Evolutionary conservation across 2,113 vertebrate genomes (phyloP).

Genomic region (Polypterus senegalus): DNA sequence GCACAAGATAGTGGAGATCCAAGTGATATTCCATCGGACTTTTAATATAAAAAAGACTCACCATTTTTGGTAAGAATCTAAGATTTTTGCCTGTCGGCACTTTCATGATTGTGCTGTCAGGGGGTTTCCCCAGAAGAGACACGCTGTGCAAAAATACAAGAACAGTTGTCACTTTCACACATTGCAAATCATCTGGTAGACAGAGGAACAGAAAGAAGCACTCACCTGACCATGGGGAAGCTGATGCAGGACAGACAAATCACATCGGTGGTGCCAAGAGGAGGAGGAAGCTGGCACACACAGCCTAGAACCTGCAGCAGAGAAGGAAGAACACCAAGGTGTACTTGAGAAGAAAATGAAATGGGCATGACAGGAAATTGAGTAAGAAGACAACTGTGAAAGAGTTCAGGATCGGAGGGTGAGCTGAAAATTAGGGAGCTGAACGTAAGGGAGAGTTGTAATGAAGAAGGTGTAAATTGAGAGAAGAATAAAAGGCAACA

Average conservation of each 20-base stretch:
- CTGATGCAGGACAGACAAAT: conserved; percentile 19
- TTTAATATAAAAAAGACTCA: not conserved
- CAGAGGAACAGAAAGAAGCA: not conserved
- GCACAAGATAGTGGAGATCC: not conserved
- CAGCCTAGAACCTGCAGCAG: conserved; percentile 15
- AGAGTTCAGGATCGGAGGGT: no score
- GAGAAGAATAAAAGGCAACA: no score
- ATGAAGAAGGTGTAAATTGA: no score
- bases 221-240: conserved; percentile 4
- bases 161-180: no score
- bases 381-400: no score
- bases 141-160: conserved; percentile 5
- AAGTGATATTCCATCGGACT: no score
- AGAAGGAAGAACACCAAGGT: no score
- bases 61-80: conserved; percentile 21
- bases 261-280: conserved; percentile 20
- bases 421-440: no score
- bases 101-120: conserved; percentile 23
- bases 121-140: conserved; percentile 22
- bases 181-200: not conserved
- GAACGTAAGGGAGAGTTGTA: no score
- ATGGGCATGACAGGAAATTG: no score
- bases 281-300: conserved; percentile 21
- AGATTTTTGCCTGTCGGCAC: conserved; percentile 25
- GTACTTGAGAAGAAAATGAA: no score